These are phyloP conservation scores for Crepidodera aurea DNA, from an alignment of 2,888 invertebrate species.

Conservation along the genomic window DNA sequence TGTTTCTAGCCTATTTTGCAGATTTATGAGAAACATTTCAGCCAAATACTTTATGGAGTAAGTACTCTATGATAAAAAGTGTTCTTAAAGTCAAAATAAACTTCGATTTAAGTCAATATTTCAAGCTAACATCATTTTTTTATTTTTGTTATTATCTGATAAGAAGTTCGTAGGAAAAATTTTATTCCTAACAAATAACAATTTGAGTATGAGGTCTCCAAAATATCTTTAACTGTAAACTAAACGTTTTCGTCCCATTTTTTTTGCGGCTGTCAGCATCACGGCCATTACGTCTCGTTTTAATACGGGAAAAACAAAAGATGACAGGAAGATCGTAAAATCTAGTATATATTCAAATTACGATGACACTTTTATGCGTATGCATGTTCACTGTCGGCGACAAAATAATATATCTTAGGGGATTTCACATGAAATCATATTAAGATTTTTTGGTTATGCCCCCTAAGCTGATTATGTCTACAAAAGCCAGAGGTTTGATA, in stretches of 20 bases:
- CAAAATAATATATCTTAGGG: constrained; percentile 14
- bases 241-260: neutral
- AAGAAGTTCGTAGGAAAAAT: too few relatives aligned
- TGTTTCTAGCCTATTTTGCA: too few relatives aligned
- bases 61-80: too few relatives aligned
- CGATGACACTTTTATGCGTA: constrained; percentile 18
- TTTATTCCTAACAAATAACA: too few relatives aligned
- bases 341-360: constrained; percentile 18
- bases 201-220: too few relatives aligned
- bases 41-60: too few relatives aligned
- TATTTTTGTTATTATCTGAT: too few relatives aligned
- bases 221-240: too few relatives aligned
- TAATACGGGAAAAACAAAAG: neutral
- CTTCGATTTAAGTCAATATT: too few relatives aligned
- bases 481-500: constrained; percentile 4
- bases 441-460: constrained; percentile 17
- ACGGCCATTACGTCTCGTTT: neutral
- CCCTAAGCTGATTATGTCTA: constrained; percentile 15
- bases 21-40: too few relatives aligned
- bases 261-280: neutral
- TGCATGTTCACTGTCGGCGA: constrained; percentile 2
- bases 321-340: constrained; percentile 14
- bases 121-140: too few relatives aligned
- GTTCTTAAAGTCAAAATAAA: too few relatives aligned
- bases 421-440: constrained; percentile 16